Base-by-base conservation (phyloP, 2,113 vertebrate species). In the Larimichthys polyactis region DNA sequence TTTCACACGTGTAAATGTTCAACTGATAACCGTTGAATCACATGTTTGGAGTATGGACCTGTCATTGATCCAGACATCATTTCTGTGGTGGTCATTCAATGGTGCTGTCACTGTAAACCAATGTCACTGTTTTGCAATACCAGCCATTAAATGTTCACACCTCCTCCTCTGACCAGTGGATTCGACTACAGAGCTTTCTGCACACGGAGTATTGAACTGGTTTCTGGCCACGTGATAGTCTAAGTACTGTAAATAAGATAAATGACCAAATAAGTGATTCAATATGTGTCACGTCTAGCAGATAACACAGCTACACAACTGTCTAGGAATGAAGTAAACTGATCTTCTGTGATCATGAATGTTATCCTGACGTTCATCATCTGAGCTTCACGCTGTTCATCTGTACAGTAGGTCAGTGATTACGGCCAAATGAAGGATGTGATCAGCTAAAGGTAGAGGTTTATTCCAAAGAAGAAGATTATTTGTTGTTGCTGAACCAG, bases 141-240 rank as follows among this genome's bases (percentile, higher is more conserved):
- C 70, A 49, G 46, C 20, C 29, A 89, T 87, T 89, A 90, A 91
- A 90, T 68, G 46, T 78, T 77, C 60, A n/a, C 70, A 80, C 12
- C 8, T 36, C 32, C 32, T 68, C 52, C 17, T 83, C 24, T 48
- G 46, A 85, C 55, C 32, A 5, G 17, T 65, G 68, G 8, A 29
- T 68, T 67, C 68, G 58, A 48, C 24, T 78, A 10, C 7, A 57
- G 40, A 40, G 9, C 14, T 67, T 40, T 65, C 0, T 22, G 2
- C 14, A 27, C 16, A 44, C n/a, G 1, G 10, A 22, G n/a, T 3
- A n/a, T 4, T 66, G 0, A 29, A 60, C 29, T 60, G 0, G 32
- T 68, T 19, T 32, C 4, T 22, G 24, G 7, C 0, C 20, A 57
- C 1, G 20, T 7, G 0, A 36, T 48, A 3, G 19, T 32, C 11